These are phyloP conservation scores for Melanophora roralis DNA, from an alignment of 2,888 invertebrate genomes.

Conservation along the genomic window DNA sequence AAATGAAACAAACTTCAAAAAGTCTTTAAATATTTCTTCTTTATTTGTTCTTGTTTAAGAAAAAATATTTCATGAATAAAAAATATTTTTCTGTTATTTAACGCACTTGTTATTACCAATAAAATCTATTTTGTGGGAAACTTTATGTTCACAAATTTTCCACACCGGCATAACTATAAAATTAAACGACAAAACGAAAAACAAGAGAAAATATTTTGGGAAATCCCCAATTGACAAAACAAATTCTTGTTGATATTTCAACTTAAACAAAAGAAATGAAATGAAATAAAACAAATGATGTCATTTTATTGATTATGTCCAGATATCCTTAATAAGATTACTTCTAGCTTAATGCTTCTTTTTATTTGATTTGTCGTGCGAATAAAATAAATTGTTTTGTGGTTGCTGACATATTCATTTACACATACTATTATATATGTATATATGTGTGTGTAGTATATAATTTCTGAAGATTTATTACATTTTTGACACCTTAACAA, in stretches of 20 bases:
- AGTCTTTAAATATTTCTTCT: too few relatives aligned
- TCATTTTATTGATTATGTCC: slow-evolving; percentile 30
- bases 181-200: slow-evolving; percentile 15
- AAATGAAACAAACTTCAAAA: too few relatives aligned
- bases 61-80: too few relatives aligned
- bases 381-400: background rate
- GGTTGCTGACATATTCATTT: too few relatives aligned
- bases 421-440: too few relatives aligned
- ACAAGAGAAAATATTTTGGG: background rate
- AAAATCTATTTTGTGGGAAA: too few relatives aligned
- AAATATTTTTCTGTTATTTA: too few relatives aligned
- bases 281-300: slow-evolving; percentile 22
- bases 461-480: background rate
- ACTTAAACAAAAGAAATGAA: too few relatives aligned
- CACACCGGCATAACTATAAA: slow-evolving; percentile 34
- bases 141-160: too few relatives aligned
- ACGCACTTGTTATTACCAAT: too few relatives aligned
- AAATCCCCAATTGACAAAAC: background rate
- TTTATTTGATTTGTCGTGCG: background rate
- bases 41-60: too few relatives aligned
- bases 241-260: background rate
- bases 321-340: background rate
- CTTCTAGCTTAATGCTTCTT: background rate
- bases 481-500: background rate
- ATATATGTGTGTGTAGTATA: background rate